Base-by-base conservation (phyloP, 2,797 vertebrate species). In the Coccyzus lansbergi region DNA sequence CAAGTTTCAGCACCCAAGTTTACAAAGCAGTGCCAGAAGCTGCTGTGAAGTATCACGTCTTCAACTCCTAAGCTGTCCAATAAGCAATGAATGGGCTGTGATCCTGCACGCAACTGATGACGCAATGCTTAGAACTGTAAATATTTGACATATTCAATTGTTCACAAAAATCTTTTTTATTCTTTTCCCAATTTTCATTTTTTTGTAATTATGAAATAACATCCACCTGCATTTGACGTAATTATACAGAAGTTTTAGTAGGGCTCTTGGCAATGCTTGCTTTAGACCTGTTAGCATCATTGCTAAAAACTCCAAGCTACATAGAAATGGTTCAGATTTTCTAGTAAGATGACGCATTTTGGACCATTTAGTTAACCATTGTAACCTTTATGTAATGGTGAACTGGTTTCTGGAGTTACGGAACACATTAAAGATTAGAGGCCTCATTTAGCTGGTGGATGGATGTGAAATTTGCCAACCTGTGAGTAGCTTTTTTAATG, bases 231-330 rank as follows among this genome's bases (percentile, higher is more conserved):
- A 10, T 79, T 90, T 84, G 33, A 31, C 16, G 58, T 59, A 51
- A 40, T 74, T 88, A 58, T 76, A 18, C 33, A 34, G 40, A 60
- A 36, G 34, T 64, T 67, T 70, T 84, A 56, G 12, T 76, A 64
- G 44, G 36, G 33, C 10, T 34, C 48, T 63, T 74, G 12, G 13
- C 82, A 84, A 62, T 0, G 0, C 36, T 69, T 75, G 0, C 16
- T 90, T 72, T 48, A 22, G 33, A 72, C 36, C 15, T 65, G 34
- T 12, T 69, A 31, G 24, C 4, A 6, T 77, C 64, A 49, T 40
- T 64, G 11, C 74, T 80, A 44, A 78, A 71, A 34, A 33, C 49
- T 48, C 48, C 48, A 78, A 75, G 42, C 31, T 83, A 18, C 28
- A 18, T 58, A 31, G 40, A 78, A 83, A 38, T 15, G 4, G 13